Conservation (phyloP, 2,113 vertebrate species). For the Prinia subflava region DNA sequence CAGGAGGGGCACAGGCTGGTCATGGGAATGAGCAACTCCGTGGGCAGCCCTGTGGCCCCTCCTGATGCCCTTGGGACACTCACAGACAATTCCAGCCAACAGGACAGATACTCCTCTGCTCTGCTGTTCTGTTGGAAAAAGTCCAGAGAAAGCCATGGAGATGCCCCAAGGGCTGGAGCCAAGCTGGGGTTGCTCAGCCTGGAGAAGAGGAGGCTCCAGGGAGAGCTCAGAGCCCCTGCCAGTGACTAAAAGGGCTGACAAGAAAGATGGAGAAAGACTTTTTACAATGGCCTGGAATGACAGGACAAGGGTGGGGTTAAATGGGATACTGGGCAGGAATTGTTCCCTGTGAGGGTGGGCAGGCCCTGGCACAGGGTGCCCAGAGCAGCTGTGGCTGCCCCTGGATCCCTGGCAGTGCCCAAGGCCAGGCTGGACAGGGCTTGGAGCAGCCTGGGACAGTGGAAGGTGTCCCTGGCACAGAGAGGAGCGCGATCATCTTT, state of each 20-base stretch:
- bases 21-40: background rate
- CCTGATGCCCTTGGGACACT: background rate
- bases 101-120: background rate
- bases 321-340: background rate
- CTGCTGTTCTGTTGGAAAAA: background rate
- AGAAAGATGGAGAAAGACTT: background rate
- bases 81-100: background rate
- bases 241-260: background rate
- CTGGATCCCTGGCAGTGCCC: background rate
- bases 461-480: background rate
- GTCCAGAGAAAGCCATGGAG: background rate
- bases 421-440: rapidly evolving
- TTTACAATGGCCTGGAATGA: background rate
- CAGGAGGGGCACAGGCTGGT: background rate
- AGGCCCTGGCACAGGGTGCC: background rate
- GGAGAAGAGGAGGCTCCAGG: background rate
- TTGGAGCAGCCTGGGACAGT: rapidly evolving
- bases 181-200: background rate
- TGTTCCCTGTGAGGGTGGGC: rapidly evolving
- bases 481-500: rapidly evolving
- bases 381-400: background rate
- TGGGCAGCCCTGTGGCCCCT: background rate
- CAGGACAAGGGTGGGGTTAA: rapidly evolving
- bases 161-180: background rate
- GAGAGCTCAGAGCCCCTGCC: rapidly evolving